Percentiles rank a stretch among this genome's conserved stretches.
Evolutionary conservation across 1,140 invertebrate species (phyloP).

Genomic region (Adoxophyes honmai): DNA sequence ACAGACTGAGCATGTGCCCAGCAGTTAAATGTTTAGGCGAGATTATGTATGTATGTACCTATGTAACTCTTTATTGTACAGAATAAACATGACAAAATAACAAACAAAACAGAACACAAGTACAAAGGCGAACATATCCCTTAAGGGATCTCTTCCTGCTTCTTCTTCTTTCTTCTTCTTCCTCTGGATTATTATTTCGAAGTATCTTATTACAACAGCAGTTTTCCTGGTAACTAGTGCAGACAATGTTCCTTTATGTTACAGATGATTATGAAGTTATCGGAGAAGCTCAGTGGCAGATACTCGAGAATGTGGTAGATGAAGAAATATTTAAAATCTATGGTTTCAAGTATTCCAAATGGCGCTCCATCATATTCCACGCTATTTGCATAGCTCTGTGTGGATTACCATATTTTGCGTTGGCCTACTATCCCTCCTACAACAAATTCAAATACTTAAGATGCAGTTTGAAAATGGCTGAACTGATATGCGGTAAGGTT

Average conservation of each 20-base stretch:
- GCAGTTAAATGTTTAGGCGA: too few species aligned
- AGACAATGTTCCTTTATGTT: slow-evolving; percentile 35
- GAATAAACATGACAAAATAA: too few species aligned
- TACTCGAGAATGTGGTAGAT: slow-evolving; percentile 64
- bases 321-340: slow-evolving; percentile 72
- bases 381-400: slow-evolving; percentile 62
- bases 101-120: too few species aligned
- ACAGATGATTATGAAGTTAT: slow-evolving; percentile 76
- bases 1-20: too few species aligned
- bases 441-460: slow-evolving; percentile 72
- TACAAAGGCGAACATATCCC: too few species aligned
- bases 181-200: too few species aligned
- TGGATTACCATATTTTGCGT: slow-evolving; percentile 74
- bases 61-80: too few species aligned
- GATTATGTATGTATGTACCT: too few species aligned
- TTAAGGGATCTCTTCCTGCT: too few species aligned
- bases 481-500: slow-evolving; percentile 73
- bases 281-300: slow-evolving; percentile 72
- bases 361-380: slow-evolving; percentile 67
- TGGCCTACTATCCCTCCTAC: slow-evolving; percentile 72
- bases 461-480: slow-evolving; percentile 74
- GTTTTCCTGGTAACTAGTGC: slow-evolving; percentile 26
- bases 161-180: too few species aligned
- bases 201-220: too few species aligned
- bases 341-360: slow-evolving; percentile 68